Evolutionary conservation across 2,888 invertebrate genomes (phyloP).

Genomic region (Heliconius sara): DNA sequence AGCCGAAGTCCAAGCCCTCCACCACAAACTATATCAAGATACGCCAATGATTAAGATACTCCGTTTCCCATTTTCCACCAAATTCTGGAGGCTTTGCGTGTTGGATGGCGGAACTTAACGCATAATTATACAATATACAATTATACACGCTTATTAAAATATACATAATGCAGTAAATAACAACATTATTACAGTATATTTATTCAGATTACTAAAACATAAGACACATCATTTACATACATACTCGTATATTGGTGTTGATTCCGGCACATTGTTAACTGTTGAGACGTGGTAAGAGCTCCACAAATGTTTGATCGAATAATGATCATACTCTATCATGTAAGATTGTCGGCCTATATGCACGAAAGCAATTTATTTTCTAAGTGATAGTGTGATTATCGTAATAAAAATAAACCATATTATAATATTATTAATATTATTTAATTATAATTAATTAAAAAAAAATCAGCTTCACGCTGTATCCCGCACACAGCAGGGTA

Average conservation of each 20-base stretch:
- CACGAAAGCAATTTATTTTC: constrained; percentile 17
- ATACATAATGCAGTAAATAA: not conserved
- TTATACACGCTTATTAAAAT: not conserved
- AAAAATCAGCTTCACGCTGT: no score
- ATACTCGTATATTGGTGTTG: constrained; percentile 8
- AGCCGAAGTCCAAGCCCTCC: no score
- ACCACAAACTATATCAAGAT: no score
- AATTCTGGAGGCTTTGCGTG: no score
- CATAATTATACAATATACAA: no score
- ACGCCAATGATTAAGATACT: no score
- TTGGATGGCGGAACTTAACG: no score
- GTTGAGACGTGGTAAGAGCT: constrained; percentile 33
- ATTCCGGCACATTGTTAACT: constrained; percentile 36
- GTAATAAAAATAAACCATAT: not conserved
- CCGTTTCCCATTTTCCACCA: no score
- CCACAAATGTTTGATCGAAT: constrained; percentile 37
- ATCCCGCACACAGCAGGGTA: no score
- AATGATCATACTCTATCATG: constrained; percentile 32
- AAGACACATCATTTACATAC: not conserved
- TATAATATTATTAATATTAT: no score
- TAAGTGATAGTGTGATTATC: not conserved
- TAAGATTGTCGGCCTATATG: constrained; percentile 8
- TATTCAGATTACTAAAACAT: not conserved
- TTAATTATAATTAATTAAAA: no score
- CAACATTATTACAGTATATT: not conserved